Base-by-base conservation (phyloP, 2,888 invertebrate genomes). In the Papilio protenor region DNA sequence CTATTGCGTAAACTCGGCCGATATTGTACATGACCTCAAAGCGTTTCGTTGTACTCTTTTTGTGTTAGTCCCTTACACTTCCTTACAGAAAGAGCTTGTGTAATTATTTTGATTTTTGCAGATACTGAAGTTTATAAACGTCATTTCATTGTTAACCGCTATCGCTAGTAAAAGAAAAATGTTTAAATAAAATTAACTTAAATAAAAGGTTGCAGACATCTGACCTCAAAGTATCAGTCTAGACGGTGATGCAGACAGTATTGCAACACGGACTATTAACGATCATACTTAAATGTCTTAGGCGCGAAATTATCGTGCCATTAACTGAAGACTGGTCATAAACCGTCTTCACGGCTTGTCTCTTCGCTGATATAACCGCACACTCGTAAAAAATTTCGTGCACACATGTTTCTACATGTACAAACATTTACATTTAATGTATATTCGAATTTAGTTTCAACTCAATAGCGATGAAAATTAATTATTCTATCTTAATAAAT, bases 161-260 rank as follows among this genome's bases (percentile, higher is more conserved):
- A 47, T 12, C 47, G 14, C 14, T 1, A 47, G 47, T 52, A 18
- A 52, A 52, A 61, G 21, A 27, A 27, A 61, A 61, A 61, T 61
- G 14, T 5, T 5, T 64, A 6, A 10, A n/a, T 16, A 64, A 64
- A 64, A 11, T 27, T 14, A 33, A 59, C 23, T 59, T 21, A 64
- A 16, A 40, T 40, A 64, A 64, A 64, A 64, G 12, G 64, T 64
- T 64, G 33, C 64, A 64, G 6, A 40, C 64, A 33, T 40, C 33
- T 64, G 64, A n/a, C n/a, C 18, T 64, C 64, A 64, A 64, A 64
- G 33, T 40, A 64, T 33, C 33, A 40, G 64, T 64, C 73, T 77
- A 77, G 73, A 73, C 73, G 52, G 23, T 72, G 33, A 64, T 40
- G 64, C 64, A 76, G 72, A 47, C 75, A 70, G 69, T 75, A 69